Base-by-base conservation (phyloP, 2,797 vertebrate species). In the Discoglossus pictus region DNA sequence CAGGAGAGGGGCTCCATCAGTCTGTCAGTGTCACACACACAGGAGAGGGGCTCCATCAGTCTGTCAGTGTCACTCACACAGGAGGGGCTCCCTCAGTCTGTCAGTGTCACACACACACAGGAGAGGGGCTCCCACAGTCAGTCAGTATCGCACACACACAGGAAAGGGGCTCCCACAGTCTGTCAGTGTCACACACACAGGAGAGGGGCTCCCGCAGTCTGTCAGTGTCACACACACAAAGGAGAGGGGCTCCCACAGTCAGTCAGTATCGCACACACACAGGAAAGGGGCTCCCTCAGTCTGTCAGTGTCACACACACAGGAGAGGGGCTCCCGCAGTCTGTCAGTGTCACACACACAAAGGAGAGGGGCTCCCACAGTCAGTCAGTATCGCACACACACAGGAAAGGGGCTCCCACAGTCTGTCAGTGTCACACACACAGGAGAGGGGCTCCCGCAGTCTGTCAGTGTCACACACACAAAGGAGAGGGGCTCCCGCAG, bases 391-490 rank as follows among this genome's bases (percentile, higher is more conserved):
- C 44, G 23, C 43, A 47, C 15, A 44, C 42, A 44, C 17, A 46
- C n/a, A n/a, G n/a, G n/a, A n/a, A n/a, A n/a, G n/a, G n/a, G n/a
- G n/a, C n/a, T n/a, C n/a, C 27, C 50, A 34, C 50, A 35, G 50
- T 10, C 7, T 52, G 12, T 13, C 25, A 16, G 50, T 15, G 27
- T 35, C 46, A 50, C 34, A 54, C 21, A 56, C 53, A 56, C 20
- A 40, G 20, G 35, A 39, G 12, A 38, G 21, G 25, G 52, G 17
- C 11, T 5, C 38, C 36, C n/a, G n/a, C 36, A 56, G 18, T 47
- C 18, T 47, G 44, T 44, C 42, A 21, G 44, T 47, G 44, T 23
- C n/a, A n/a, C 48, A 15, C 43, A 50, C 54, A 46, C 51, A 54
- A 6, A 24, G 21, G 16, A 40, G n/a, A 17, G 40, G 24, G 6